These are phyloP conservation scores for Caerostris extrusa DNA, from an alignment of 1,140 invertebrate species.

Conservation along the genomic window DNA sequence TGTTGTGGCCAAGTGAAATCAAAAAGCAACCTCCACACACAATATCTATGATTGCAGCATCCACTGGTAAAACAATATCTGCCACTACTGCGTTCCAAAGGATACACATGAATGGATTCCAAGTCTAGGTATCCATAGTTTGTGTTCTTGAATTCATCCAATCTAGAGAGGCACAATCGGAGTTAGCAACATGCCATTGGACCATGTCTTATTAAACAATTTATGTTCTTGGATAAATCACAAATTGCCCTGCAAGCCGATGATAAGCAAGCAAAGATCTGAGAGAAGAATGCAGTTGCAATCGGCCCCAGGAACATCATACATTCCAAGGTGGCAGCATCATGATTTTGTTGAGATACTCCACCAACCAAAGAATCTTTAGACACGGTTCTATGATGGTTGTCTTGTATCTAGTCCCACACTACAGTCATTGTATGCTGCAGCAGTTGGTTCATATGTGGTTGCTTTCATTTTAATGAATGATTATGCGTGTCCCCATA, in stretches of 20 bases:
- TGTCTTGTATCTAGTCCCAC: neutral
- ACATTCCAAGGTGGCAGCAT: neutral
- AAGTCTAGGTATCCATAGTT: neutral
- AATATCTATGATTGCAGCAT: neutral
- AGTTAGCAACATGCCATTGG: neutral
- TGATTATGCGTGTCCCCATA: neutral
- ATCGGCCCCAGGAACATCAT: neutral
- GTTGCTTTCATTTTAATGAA: too few relatives aligned
- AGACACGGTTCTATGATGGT: neutral
- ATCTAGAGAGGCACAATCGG: neutral
- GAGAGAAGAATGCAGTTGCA: neutral
- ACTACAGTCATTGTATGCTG: neutral
- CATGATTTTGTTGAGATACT: neutral
- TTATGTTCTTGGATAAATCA: too few relatives aligned
- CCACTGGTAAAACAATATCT: conserved; percentile 23
- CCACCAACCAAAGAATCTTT: neutral
- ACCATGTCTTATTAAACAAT: neutral
- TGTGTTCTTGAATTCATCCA: neutral
- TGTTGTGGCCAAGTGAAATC: neutral
- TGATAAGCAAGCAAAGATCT: neutral
- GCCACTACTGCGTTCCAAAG: neutral
- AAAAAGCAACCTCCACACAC: neutral
- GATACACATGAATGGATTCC: neutral
- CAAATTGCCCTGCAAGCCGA: neutral
- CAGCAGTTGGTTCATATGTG: neutral